These are phyloP conservation scores for Sebastiscus albofasciatus DNA, from an alignment of 2,797 vertebrate species.

Conservation along the genomic window DNA sequence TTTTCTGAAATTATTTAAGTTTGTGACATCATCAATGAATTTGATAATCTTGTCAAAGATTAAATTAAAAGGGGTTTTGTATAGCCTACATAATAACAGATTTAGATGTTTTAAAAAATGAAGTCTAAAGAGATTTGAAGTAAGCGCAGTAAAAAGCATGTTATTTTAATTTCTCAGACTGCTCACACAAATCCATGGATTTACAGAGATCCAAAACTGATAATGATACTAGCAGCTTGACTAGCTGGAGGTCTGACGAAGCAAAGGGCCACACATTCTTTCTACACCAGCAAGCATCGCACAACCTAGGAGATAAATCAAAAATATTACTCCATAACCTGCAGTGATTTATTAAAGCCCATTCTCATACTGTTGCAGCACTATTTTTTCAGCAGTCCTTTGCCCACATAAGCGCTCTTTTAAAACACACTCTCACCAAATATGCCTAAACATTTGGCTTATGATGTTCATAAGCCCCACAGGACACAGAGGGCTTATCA, in stretches of 20 bases:
- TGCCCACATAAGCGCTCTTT: slow-evolving; percentile 48
- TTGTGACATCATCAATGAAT: slow-evolving; percentile 84
- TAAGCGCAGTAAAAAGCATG: slow-evolving; percentile 84
- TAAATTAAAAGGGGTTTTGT: slow-evolving; percentile 83
- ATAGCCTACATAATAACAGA: slow-evolving; percentile 80
- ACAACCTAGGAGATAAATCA: slow-evolving; percentile 8
- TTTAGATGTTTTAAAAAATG: slow-evolving; percentile 84
- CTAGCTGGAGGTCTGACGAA: slow-evolving; percentile 68
- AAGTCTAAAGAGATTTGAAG: slow-evolving; percentile 83
- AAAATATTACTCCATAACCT: not conserved
- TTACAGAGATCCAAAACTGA: slow-evolving; percentile 80
- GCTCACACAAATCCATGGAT: slow-evolving; percentile 82
- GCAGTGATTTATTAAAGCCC: not conserved
- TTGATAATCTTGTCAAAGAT: slow-evolving; percentile 86
- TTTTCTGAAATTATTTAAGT: slow-evolving; percentile 84
- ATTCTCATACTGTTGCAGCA: not conserved
- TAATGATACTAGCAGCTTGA: slow-evolving; percentile 76
- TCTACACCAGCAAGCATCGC: not conserved
- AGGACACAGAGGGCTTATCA: slow-evolving; percentile 76
- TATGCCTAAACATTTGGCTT: slow-evolving; percentile 72
- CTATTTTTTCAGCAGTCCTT: slow-evolving; percentile 17
- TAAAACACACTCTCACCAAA: slow-evolving; percentile 43
- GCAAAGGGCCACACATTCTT: slow-evolving; percentile 63
- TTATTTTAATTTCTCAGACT: slow-evolving; percentile 85
- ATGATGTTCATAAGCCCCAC: slow-evolving; percentile 71